A percentile compares a stretch with the other conserved stretches of the same genome.
Evolutionary conservation across 2,888 invertebrate species (phyloP).

Genomic region (Tanytarsus gracilentus): DNA sequence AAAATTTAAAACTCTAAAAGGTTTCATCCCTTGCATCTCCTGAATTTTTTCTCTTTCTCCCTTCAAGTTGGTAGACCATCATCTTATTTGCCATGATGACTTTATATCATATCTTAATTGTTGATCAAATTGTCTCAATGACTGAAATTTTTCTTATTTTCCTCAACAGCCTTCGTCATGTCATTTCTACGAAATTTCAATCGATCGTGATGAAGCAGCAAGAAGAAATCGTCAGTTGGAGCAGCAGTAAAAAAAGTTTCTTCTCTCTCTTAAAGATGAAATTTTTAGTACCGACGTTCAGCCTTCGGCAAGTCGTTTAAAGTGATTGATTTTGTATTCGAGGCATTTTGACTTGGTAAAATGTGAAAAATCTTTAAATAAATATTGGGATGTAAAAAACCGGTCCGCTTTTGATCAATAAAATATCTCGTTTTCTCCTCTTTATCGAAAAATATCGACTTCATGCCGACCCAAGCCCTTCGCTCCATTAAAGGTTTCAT

Average conservation of each 20-base stretch:
- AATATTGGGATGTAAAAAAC: not conserved
- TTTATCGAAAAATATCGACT: not conserved
- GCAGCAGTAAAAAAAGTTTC: not conserved
- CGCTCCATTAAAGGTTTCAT: constrained; percentile 2
- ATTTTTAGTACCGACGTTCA: not conserved
- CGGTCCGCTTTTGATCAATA: too few relatives aligned
- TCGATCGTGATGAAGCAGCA: too few relatives aligned
- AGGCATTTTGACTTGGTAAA: not conserved
- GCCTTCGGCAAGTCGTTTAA: constrained; percentile 10
- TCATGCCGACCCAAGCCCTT: not conserved
- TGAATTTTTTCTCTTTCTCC: too few relatives aligned
- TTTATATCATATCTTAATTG: too few relatives aligned
- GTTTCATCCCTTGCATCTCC: too few relatives aligned
- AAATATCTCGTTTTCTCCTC: not conserved
- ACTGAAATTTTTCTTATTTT: too few relatives aligned
- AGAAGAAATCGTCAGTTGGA: not conserved
- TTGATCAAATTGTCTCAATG: too few relatives aligned
- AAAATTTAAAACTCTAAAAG: too few relatives aligned
- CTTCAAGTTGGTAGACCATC: too few relatives aligned
- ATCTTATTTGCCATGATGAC: too few relatives aligned
- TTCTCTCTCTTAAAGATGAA: not conserved
- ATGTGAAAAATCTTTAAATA: not conserved
- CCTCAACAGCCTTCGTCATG: too few relatives aligned
- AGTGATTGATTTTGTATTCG: constrained; percentile 14
- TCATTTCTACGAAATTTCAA: too few relatives aligned